Percentiles rank a stretch among this genome's conserved stretches.
These are phyloP conservation scores for Nematostella vectensis DNA, from an alignment of 92 coral and sea anemone genomes.

Conservation along the genomic window DNA sequence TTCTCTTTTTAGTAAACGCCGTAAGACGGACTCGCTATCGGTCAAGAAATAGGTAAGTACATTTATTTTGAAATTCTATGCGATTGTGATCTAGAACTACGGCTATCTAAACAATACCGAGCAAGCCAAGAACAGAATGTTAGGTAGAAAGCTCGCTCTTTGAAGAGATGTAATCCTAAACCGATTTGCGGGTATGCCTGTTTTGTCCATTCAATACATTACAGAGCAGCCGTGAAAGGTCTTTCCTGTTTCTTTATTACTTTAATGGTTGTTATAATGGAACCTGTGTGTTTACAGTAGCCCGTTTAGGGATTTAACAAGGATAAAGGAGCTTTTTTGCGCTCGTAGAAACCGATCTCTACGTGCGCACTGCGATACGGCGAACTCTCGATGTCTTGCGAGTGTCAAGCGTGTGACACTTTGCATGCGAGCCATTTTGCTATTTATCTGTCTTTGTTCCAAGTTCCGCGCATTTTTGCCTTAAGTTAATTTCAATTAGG, in stretches of 20 bases:
- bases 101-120: too few relatives aligned
- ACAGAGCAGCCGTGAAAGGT: neutral
- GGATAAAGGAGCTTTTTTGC: neutral
- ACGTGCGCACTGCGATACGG: neutral
- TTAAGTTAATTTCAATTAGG: neutral
- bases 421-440: neutral
- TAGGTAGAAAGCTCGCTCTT: neutral
- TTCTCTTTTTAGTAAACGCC: too few relatives aligned
- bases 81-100: too few relatives aligned
- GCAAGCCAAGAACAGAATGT: neutral
- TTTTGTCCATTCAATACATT: conserved; percentile 1
- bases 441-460: neutral
- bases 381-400: neutral
- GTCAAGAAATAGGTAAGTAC: too few relatives aligned
- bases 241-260: too few relatives aligned
- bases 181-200: neutral
- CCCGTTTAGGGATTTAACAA: neutral
- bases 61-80: too few relatives aligned
- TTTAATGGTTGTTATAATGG: neutral
- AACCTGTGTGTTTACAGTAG: neutral
- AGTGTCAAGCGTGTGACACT: conserved; percentile 3
- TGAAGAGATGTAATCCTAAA: conserved; percentile 1
- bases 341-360: neutral
- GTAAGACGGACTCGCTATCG: too few relatives aligned
- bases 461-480: neutral